Base-by-base conservation (phyloP, 2,113 vertebrate species). In the Cyprinodon variegatus region DNA sequence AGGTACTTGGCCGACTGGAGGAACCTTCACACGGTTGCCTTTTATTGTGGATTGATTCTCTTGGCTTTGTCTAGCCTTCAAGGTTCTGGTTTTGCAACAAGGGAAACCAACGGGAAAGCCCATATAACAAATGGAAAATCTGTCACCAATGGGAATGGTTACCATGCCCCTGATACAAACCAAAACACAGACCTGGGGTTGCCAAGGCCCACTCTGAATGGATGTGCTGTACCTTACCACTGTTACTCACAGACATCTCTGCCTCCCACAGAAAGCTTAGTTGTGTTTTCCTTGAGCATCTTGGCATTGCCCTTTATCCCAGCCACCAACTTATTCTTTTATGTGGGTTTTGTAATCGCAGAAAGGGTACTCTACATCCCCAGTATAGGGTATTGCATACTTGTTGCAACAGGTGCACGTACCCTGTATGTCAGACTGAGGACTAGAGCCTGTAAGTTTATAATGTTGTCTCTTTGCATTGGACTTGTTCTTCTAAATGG, bases 361-460 rank as follows among this genome's bases (percentile, higher is more conserved):
- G 98, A 99, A 95, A 94, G 98, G 92, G 96, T 99, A 14, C 95
- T 99, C 3, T 99, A 99, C 95, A 97, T 99, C 83, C 98, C 98
- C 89, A 99, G 98, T 90, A 97, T 99, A 92, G 98, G 98, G 90
- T 99, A 98, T 89, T 98, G 98, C 91, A 93, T 99, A 85, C 94
- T 99, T 87, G 93, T 99, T 86, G 96, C 97, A 59, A 93, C 96
- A 41, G 97, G 96, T 65, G 94, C 95, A 75, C 95, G 98, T 88
- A 92, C 95, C 84, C 93, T 97, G 84, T 96, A 95, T 76, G 88
- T 97, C 83, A 95, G 94, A 93, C 90, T 96, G 79, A 95, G 96
- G 91, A 96, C 95, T 81, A 95, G 92, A 65, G 94, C 96, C 92
- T 91, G 94, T 85, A 97, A 93, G 94, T 95, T 91, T 76, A 87